Evolutionary conservation across 2,888 invertebrate genomes (phyloP), one percentile per base, ranked within the genome.

Genomic region (Sphaerophoria taeniata): DNA sequence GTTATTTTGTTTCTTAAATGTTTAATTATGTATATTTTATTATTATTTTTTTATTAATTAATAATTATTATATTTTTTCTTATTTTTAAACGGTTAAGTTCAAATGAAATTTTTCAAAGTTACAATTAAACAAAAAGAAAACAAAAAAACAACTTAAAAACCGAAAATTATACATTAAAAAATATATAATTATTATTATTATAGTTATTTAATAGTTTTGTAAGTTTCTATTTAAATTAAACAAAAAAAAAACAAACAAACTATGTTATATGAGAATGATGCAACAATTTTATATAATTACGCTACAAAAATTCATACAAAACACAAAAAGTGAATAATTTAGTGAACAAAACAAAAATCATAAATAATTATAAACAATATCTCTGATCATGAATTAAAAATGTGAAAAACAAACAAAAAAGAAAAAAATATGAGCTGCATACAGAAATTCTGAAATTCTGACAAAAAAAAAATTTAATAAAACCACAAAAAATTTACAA

Each of bases 181-280:
- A 69, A 84, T 34, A 71, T 39, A 55, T 72, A 58, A 75, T 74
- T 75, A 69, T 85, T 71, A 73, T 77, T 77, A 80, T 80, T 73
- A 80, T 87, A 87, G 78, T 87, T 77, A 87, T 84, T 84, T 87
- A 82, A 80, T 84, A 87, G 84, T 87, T 84, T 84, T 87, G 63
- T 87, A 87, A 87, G 87, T 85, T 85, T 85, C 85, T 85, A 85
- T 85, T 85, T 81, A 85, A 85, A 36, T 76, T 63, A 63, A 60
- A 60, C 24, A 60, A 60, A 12, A 56, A 31, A 34, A 34, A 34
- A n/a, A n/a, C n/a, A 45, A 31, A 63, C 14, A 49, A 31, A 53
- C 76, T 75, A 72, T 75, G 71, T 75, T 84, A 84, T 53, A 77
- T 76, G 74, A 79, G 79, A 65, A 77, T 73, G 69, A 82, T 82